Base-by-base conservation (phyloP, 2,113 vertebrate genomes). In the Silurus glanis region DNA sequence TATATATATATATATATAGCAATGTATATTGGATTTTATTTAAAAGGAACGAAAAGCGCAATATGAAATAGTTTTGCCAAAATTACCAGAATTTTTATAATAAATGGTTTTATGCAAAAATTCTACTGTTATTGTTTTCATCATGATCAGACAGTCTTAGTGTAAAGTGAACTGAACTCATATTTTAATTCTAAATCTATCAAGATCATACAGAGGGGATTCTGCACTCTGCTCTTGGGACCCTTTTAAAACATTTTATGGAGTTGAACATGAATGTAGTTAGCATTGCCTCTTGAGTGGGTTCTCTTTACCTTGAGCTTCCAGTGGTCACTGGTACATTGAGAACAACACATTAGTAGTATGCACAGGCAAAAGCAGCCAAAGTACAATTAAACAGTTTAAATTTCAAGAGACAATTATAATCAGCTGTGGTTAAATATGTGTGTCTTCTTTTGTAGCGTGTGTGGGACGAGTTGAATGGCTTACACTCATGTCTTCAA, bases 381-480 rank as follows among this genome's bases (percentile, higher is more conserved):
- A 47, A 21, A 28, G 37, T 37, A 37, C 25, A 14, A 7, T 14
- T 67, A 67, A 28, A 72, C 8, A 72, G 4, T 21, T 21, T 47
- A 72, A 21, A 74, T 19, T 5, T 12, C 14, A 17, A 71, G 67
- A 23, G 19, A n/a, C 6, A 9, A 23, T 23, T 49, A 47, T 74
- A 51, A 51, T 12, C 23, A 51, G 19, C 45, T 23, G 47, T 51
- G 19, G 4, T 71, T 45, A 10, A 74, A 59, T 76, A 16, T 53
- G 45, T 61, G 10, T 62, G 28, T 28, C 78, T 93, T 59, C 67
- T 64, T 81, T 56, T 71, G 55, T 93, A 99, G 98, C 92, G 93
- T 87, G 93, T 96, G 19, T 98, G 97, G 97, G 96, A 98, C 9
- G 95, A 97, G 92, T 90, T 99, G 58, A 96, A 99, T 10, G 80